These are phyloP conservation scores for Protosalanx chinensis DNA, from an alignment of 2,797 vertebrate species.

Conservation along the genomic window DNA sequence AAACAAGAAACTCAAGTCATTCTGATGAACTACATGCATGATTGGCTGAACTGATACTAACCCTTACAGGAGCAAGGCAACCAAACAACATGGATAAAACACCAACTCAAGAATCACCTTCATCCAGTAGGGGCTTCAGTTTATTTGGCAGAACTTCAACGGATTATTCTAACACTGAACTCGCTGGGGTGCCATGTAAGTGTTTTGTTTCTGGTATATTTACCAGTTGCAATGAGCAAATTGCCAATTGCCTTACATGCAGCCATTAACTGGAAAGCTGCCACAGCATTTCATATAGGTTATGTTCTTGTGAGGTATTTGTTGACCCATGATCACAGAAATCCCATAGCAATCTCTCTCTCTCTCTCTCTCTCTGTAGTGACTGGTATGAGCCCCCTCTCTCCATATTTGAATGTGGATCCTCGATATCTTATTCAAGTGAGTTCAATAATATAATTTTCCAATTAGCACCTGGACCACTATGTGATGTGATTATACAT, in stretches of 20 bases:
- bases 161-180: slow-evolving; percentile 88
- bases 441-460: slow-evolving; percentile 37
- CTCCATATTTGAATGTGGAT: slow-evolving; percentile 95
- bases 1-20: slow-evolving; percentile 13
- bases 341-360: background rate
- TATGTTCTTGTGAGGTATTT: too few species aligned
- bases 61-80: background rate
- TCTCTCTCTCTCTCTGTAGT: slow-evolving; percentile 72
- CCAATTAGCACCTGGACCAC: background rate
- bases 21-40: too few species aligned
- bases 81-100: background rate
- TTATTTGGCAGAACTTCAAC: slow-evolving; percentile 59
- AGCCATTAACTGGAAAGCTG: background rate
- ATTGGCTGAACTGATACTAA: background rate
- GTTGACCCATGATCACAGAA: too few species aligned
- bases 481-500: background rate
- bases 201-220: background rate
- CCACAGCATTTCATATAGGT: too few species aligned
- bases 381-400: slow-evolving; percentile 93
- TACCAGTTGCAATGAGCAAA: background rate
- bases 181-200: slow-evolving; percentile 89
- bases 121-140: slow-evolving; percentile 1
- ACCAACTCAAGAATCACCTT: background rate
- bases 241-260: background rate
- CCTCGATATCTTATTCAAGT: slow-evolving; percentile 93